These are phyloP conservation scores for Bubo blakistoni DNA, from an alignment of 2,113 vertebrate species.

Conservation along the genomic window DNA sequence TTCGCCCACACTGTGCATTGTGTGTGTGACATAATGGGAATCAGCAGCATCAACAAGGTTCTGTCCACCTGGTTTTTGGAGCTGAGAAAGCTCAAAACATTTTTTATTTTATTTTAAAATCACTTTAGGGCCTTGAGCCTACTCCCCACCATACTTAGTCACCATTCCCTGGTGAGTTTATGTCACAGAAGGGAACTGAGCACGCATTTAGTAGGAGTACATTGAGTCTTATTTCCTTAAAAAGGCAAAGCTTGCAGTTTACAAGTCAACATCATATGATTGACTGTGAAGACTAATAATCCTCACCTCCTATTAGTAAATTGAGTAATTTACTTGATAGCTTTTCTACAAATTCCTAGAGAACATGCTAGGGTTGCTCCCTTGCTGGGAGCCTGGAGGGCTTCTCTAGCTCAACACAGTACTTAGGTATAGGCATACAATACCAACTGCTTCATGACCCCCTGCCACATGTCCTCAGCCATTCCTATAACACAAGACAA, in stretches of 20 bases:
- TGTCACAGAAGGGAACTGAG: neutral
- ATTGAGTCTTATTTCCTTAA: neutral
- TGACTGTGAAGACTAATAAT: neutral
- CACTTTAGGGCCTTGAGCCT: neutral
- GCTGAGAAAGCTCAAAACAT: neutral
- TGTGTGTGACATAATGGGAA: neutral
- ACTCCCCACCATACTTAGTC: neutral
- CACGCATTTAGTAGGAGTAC: neutral
- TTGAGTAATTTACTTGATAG: neutral
- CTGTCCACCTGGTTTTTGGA: neutral
- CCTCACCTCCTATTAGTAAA: neutral
- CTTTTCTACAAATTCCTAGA: neutral
- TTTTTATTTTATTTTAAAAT: neutral
- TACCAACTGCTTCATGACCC: fast-evolving
- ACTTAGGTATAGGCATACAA: neutral
- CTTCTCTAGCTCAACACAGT: neutral
- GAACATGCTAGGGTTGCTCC: neutral
- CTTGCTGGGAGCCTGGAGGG: neutral
- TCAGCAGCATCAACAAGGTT: neutral
- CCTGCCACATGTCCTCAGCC: neutral
- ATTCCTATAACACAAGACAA: neutral
- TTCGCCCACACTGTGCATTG: fast-evolving
- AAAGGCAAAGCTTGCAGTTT: neutral
- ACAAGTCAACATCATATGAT: neutral
- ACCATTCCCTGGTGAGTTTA: neutral